Evolutionary conservation across 2,888 invertebrate species (phyloP).

Genomic region (Timandra comae): DNA sequence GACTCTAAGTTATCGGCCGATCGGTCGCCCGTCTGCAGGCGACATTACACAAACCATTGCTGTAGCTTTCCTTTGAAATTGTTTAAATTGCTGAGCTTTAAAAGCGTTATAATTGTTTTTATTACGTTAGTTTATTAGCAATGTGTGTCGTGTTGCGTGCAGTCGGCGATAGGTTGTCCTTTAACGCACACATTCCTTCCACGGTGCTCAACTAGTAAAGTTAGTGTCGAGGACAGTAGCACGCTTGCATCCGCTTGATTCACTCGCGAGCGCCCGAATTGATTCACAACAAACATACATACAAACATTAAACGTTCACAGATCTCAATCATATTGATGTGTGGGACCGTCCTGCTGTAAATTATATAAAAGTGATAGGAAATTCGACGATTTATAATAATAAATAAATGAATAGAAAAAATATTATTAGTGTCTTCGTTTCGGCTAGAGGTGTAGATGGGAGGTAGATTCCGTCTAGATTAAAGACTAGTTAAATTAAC

Average conservation of each 20-base stretch:
- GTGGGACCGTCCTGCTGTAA: slow-evolving; percentile 74
- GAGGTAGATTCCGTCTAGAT: slow-evolving; percentile 56
- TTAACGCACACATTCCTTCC: slow-evolving; percentile 81
- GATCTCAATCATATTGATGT: slow-evolving; percentile 67
- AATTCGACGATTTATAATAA: slow-evolving; percentile 49
- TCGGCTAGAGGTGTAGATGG: slow-evolving; percentile 37
- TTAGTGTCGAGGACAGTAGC: slow-evolving; percentile 35
- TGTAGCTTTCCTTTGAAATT: no score
- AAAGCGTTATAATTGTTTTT: no score
- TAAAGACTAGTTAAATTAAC: slow-evolving; percentile 62
- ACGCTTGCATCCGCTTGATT: slow-evolving; percentile 26
- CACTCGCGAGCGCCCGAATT: slow-evolving; percentile 34
- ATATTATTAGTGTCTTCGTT: slow-evolving; percentile 31
- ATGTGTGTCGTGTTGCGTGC: not conserved
- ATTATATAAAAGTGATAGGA: slow-evolving; percentile 58
- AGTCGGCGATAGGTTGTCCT: slow-evolving; percentile 43
- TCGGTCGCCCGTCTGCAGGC: not conserved
- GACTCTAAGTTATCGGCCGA: not conserved
- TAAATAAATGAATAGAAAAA: slow-evolving; percentile 14
- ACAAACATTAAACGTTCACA: no score
- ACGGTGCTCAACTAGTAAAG: slow-evolving; percentile 79
- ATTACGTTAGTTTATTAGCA: no score
- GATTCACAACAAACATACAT: slow-evolving; percentile 55
- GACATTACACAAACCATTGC: not conserved
- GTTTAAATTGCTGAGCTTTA: no score